Evolutionary conservation across 2,797 vertebrate species (phyloP).

Genomic region (Eutrigla gurnardus): DNA sequence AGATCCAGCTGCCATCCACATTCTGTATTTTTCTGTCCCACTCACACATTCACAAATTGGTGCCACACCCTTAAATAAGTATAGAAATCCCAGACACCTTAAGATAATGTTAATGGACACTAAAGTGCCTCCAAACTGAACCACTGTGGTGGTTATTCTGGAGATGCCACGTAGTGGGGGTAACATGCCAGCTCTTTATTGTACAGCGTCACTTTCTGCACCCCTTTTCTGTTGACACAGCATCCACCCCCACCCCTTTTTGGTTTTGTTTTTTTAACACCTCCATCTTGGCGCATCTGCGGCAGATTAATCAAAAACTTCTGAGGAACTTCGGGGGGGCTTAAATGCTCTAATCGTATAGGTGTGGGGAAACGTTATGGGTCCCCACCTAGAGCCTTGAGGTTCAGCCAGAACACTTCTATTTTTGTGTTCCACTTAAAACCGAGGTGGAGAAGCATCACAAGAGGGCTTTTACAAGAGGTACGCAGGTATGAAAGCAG

Average conservation of each 20-base stretch:
- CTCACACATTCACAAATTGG: not conserved
- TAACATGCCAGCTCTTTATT: conserved; percentile 76
- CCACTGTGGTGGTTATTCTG: conserved; percentile 31
- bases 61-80: not conserved
- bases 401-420: conserved; percentile 61
- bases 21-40: not conserved
- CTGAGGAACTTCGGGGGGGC: conserved; percentile 68
- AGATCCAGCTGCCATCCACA: not conserved
- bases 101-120: conserved; percentile 30
- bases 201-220: conserved; percentile 72
- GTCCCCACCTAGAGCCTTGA: conserved; percentile 65
- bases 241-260: conserved; percentile 22
- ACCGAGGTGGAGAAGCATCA: conserved; percentile 54
- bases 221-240: conserved; percentile 76
- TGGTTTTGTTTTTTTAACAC: conserved; percentile 54
- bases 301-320: conserved; percentile 80
- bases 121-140: conserved; percentile 36
- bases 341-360: conserved; percentile 78
- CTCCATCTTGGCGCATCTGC: conserved; percentile 72
- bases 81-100: conserved; percentile 1
- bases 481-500: conserved; percentile 50
- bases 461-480: conserved; percentile 59
- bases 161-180: conserved; percentile 50
- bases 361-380: conserved; percentile 76
- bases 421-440: conserved; percentile 64